Evolutionary conservation across 2,113 vertebrate species (phyloP).

Genomic region (Leptobrachium leishanense): DNA sequence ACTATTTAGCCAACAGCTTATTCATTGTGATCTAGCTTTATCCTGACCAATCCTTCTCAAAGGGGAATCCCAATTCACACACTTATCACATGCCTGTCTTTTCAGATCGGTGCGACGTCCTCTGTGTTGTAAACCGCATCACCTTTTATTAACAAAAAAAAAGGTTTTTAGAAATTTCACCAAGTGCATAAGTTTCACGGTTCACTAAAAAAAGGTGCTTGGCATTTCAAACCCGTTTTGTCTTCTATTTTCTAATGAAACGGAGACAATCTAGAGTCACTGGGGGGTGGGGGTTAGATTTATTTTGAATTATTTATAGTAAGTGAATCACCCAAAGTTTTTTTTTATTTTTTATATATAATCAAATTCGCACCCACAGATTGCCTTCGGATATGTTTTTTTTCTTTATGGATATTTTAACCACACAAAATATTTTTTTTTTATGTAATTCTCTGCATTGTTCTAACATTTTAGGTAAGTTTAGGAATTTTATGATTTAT

Average conservation of each 20-base stretch:
- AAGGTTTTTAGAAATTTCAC: constrained; percentile 44
- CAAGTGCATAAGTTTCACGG: constrained; percentile 52
- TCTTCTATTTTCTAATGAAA: constrained; percentile 53
- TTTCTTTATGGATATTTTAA: constrained; percentile 75
- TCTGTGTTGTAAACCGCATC: constrained; percentile 54
- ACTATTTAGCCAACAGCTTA: constrained; percentile 30
- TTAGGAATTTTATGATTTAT: constrained; percentile 67
- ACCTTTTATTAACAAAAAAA: constrained; percentile 54
- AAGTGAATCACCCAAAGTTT: too few relatives aligned
- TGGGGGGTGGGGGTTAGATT: too few relatives aligned
- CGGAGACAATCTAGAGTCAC: background rate
- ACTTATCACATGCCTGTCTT: constrained; percentile 34
- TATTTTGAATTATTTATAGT: too few relatives aligned
- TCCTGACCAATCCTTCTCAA: constrained; percentile 37
- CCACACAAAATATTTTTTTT: constrained; percentile 67
- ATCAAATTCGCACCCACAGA: constrained; percentile 24
- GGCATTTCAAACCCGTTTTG: constrained; percentile 59
- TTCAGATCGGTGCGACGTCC: constrained; percentile 18
- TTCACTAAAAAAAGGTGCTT: constrained; percentile 74
- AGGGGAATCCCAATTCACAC: background rate
- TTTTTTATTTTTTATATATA: constrained; percentile 58
- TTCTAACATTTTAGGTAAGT: constrained; percentile 69
- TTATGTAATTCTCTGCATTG: constrained; percentile 69
- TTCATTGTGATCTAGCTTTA: constrained; percentile 34
- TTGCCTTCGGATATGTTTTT: constrained; percentile 64